Percentiles rank a stretch among this genome's conserved stretches.
Evolutionary conservation across 2,113 vertebrate species (phyloP).

Genomic region (Nematolebias whitei): DNA sequence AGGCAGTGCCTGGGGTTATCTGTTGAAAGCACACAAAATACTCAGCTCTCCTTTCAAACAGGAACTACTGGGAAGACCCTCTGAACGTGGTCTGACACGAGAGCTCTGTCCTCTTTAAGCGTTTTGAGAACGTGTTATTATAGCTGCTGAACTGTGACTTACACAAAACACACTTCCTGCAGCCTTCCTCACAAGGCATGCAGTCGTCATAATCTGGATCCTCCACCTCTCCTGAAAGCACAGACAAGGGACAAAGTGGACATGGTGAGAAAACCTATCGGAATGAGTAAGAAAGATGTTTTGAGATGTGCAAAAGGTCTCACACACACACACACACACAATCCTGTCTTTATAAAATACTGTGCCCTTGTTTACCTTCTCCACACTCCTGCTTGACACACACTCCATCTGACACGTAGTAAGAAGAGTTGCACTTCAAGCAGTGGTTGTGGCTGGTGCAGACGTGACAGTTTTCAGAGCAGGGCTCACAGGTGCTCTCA

Average conservation of each 20-base stretch:
- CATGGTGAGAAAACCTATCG: neutral
- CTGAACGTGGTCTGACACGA: conserved; percentile 11
- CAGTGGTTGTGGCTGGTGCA: conserved; percentile 80
- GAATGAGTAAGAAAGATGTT: neutral
- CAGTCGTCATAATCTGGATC: conserved; percentile 87
- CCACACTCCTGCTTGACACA: conserved; percentile 84
- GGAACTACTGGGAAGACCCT: conserved; percentile 18
- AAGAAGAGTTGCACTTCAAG: conserved; percentile 80
- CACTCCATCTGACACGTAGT: conserved; percentile 72
- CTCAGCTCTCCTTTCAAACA: conserved; percentile 45
- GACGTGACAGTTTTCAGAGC: conserved; percentile 81
- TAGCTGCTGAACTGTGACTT: conserved; percentile 63
- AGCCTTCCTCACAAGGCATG: conserved; percentile 88
- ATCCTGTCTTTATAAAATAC: too few species aligned
- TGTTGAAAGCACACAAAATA: conserved; percentile 76
- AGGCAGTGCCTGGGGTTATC: conserved; percentile 88
- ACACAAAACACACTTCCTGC: conserved; percentile 86
- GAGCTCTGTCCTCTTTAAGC: conserved; percentile 1
- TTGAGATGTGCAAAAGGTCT: conserved; percentile 5
- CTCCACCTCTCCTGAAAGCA: conserved; percentile 85
- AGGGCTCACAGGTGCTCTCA: conserved; percentile 78
- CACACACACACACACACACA: too few species aligned
- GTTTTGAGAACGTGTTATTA: conserved; percentile 7
- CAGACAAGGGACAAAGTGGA: neutral
- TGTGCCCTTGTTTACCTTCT: conserved; percentile 78